Evolutionary conservation across 1,140 invertebrate genomes (phyloP).

Genomic region (Tyrophagus putrescentiae): DNA sequence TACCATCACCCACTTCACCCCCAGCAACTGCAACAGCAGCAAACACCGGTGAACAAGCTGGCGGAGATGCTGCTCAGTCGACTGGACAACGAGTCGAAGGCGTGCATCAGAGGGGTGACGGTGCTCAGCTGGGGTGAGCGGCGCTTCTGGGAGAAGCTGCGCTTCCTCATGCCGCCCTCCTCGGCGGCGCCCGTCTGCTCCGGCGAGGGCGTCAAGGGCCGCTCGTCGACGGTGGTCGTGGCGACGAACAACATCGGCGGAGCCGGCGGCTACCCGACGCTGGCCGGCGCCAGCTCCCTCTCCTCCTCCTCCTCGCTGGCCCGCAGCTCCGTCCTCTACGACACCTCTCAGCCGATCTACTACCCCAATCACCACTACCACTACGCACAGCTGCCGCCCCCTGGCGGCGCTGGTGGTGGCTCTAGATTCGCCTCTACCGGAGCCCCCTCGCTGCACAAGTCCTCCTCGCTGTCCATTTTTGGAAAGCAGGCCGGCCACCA

Average conservation of each 20-base stretch:
- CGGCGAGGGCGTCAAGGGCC: background rate
- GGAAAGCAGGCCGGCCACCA: background rate
- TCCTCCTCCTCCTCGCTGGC: slow-evolving; percentile 12
- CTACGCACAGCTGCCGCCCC: slow-evolving; percentile 2
- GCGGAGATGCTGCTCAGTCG: slow-evolving; percentile 24
- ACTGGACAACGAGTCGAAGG: slow-evolving; percentile 25
- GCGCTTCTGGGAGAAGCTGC: slow-evolving; percentile 81
- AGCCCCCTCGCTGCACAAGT: slow-evolving; percentile 2
- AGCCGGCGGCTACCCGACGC: slow-evolving; percentile 4
- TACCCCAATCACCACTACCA: slow-evolving; percentile 7
- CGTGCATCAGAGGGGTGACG: slow-evolving; percentile 24
- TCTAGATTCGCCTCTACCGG: no score
- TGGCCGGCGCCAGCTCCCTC: background rate
- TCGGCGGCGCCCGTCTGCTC: background rate
- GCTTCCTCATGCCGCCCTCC: slow-evolving; percentile 57
- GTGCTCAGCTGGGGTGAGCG: slow-evolving; percentile 71
- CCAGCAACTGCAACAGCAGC: background rate
- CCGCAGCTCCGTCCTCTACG: background rate
- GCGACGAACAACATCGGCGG: background rate
- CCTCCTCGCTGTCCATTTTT: slow-evolving; percentile 5
- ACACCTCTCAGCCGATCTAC: background rate
- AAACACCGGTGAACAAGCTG: background rate
- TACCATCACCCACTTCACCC: no score
- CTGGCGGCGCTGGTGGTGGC: background rate
- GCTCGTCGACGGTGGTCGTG: slow-evolving; percentile 11